These are phyloP conservation scores for Tor tambroides DNA, from an alignment of 2,113 vertebrate species.

Conservation along the genomic window DNA sequence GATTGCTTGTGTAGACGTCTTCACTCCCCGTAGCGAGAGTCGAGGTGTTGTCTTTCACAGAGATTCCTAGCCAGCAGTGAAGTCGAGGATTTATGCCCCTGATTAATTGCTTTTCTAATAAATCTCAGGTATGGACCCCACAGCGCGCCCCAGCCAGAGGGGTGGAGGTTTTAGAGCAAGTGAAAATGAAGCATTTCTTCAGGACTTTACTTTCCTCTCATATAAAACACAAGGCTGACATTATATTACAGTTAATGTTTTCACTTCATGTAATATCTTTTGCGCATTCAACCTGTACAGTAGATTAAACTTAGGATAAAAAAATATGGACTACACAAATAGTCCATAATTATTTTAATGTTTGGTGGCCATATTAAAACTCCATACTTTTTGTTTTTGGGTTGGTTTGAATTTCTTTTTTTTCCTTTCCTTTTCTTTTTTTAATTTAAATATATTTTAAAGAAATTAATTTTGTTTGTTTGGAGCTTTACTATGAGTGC, in stretches of 20 bases:
- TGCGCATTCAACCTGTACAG: neutral
- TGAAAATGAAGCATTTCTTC: constrained; percentile 27
- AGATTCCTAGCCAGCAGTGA: constrained; percentile 66
- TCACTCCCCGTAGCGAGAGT: constrained; percentile 40
- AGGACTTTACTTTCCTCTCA: neutral
- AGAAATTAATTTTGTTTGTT: too few relatives aligned
- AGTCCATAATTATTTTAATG: neutral
- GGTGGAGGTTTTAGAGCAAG: constrained; percentile 37
- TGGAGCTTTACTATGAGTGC: too few relatives aligned
- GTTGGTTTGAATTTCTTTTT: neutral
- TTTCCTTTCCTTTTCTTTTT: neutral
- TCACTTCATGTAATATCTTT: neutral
- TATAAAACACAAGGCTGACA: neutral
- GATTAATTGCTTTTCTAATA: constrained; percentile 75
- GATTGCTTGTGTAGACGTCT: constrained; percentile 17
- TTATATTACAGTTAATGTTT: constrained; percentile 15
- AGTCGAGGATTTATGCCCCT: constrained; percentile 68
- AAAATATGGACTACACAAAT: neutral
- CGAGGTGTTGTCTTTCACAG: constrained; percentile 71
- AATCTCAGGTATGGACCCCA: constrained; percentile 63
- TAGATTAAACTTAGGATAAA: neutral
- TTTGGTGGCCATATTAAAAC: neutral
- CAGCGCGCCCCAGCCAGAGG: constrained; percentile 1
- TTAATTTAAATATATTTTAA: neutral
- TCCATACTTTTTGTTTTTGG: neutral